These are phyloP conservation scores for Psilopogon haemacephalus DNA, from an alignment of 2,113 vertebrate species.

Conservation along the genomic window DNA sequence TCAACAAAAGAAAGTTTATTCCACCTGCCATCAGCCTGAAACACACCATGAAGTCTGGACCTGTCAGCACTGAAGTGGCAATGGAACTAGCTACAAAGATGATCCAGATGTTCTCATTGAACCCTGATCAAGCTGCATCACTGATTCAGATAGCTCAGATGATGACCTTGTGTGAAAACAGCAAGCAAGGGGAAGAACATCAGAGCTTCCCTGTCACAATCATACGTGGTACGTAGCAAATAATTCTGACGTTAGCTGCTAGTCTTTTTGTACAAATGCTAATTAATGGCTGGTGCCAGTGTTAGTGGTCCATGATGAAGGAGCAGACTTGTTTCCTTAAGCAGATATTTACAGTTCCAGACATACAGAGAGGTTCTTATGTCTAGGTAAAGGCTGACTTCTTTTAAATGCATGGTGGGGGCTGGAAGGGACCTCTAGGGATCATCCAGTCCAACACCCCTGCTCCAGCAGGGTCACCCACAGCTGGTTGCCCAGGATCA, in stretches of 20 bases:
- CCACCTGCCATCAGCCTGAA: slow-evolving; percentile 68
- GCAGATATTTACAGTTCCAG: background rate
- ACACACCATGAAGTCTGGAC: background rate
- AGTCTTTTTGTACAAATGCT: background rate
- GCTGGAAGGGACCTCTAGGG: too few species aligned
- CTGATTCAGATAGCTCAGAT: slow-evolving; percentile 71
- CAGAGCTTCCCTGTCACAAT: slow-evolving; percentile 68
- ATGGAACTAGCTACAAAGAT: slow-evolving; percentile 65
- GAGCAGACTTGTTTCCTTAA: background rate
- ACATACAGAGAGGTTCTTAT: background rate
- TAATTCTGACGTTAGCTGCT: background rate
- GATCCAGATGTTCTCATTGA: slow-evolving; percentile 66
- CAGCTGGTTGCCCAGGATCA: too few species aligned
- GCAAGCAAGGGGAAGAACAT: background rate
- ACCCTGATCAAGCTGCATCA: slow-evolving; percentile 72
- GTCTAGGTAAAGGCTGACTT: background rate
- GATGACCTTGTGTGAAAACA: slow-evolving; percentile 47
- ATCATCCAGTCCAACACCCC: too few species aligned
- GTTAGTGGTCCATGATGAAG: background rate
- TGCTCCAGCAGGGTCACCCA: too few species aligned
- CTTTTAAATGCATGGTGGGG: background rate
- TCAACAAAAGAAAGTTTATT: slow-evolving; percentile 65
- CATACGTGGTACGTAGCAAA: slow-evolving; percentile 69
- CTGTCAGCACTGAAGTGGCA: slow-evolving; percentile 25
- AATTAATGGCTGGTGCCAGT: background rate